These are phyloP conservation scores for Phyllotis vaccarum DNA, from an alignment of 2,797 vertebrate genomes.

Conservation along the genomic window DNA sequence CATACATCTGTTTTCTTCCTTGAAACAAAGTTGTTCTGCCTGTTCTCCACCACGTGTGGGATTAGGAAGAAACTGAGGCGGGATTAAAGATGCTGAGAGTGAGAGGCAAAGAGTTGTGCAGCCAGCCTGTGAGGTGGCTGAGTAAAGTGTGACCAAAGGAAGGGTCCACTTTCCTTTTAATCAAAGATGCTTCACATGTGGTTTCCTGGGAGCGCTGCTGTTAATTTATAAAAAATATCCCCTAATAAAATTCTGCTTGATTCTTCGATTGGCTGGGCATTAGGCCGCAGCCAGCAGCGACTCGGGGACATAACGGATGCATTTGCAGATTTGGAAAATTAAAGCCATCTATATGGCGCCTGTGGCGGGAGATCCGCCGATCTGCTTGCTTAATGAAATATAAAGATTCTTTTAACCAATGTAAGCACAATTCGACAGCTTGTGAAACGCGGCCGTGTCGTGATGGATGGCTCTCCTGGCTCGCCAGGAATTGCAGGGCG, in stretches of 20 bases:
- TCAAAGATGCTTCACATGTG: slow-evolving; percentile 56
- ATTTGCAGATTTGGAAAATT: slow-evolving; percentile 91
- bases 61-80: slow-evolving; percentile 29
- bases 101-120: neutral
- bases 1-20: neutral
- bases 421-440: slow-evolving; percentile 94
- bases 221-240: slow-evolving; percentile 85
- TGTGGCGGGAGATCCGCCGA: slow-evolving; percentile 91
- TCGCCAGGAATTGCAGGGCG: slow-evolving; percentile 89
- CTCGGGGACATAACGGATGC: slow-evolving; percentile 90
- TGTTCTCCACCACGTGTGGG: neutral
- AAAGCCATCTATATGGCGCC: slow-evolving; percentile 91
- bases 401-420: slow-evolving; percentile 94
- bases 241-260: slow-evolving; percentile 86
- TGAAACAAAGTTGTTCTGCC: slow-evolving; percentile 26
- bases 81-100: slow-evolving; percentile 26
- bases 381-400: slow-evolving; percentile 94
- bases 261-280: slow-evolving; percentile 83
- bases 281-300: slow-evolving; percentile 87
- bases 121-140: neutral
- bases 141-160: slow-evolving; percentile 27
- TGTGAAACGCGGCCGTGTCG: slow-evolving; percentile 88
- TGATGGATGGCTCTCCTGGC: slow-evolving; percentile 91
- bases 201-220: slow-evolving; percentile 74
- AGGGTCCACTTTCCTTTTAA: slow-evolving; percentile 69